Base-by-base conservation (phyloP, 2,888 invertebrate genomes). In the Lycia hirtaria region DNA sequence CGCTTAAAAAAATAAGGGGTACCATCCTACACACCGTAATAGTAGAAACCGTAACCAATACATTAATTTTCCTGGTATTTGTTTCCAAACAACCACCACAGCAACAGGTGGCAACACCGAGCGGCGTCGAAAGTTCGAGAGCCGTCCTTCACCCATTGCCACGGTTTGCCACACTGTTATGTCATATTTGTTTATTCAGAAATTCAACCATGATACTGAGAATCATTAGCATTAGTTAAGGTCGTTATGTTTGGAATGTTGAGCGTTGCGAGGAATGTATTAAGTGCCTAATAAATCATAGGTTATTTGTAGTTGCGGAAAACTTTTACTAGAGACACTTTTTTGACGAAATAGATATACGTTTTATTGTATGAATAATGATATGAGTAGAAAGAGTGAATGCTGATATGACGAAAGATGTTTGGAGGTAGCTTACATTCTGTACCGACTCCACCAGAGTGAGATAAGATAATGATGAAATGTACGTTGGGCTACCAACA, bases 121-220 rank as follows among this genome's bases (percentile, higher is more conserved):
- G 45, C 56, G 59, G 48, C 62, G 67, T 73, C 75, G 77, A 83
- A 83, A 80, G 81, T 85, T 80, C 80, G 77, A 76, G 71, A 75
- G 68, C 69, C 78, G 85, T 81, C 87, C 88, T 87, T 88, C 86
- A 88, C 87, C 87, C 71, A 82, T 68, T 81, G 78, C 77, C 79
- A 70, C 77, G 62, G 70, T 76, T 81, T 72, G 76, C 77, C 70
- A 45, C 44, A 32, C 19, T 49, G 38, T 87, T 82, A 78, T 66
- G 71, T 81, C 81, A 87, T 62, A 56, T 83, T 85, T 87, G 83
- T 87, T 86, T 84, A 81, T 81, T 75, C 77, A 41, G 52, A 61
- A 50, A 48, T 20, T 58, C 53, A 10, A 19, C 26, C 15, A 20
- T 26, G 17, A 22, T 33, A n/a, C 14, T 20, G 22, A 10, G 10